phyloP scores from a whole-genome alignment of 2,888 invertebrate genomes.

The Nebria salina region DNA sequence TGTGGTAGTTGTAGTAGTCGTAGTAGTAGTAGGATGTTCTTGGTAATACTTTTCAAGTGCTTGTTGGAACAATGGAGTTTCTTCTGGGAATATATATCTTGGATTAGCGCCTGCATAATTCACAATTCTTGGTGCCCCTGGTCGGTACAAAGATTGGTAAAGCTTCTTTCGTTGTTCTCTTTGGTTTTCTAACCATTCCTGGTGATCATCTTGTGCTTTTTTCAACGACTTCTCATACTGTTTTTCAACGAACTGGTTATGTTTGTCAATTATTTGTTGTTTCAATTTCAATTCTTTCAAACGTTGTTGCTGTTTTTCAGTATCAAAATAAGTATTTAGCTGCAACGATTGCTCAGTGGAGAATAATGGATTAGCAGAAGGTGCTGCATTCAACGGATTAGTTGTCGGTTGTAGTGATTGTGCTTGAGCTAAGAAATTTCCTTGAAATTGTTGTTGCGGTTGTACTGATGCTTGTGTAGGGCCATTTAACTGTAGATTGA shows the following conservation, averaged over 20 bases:
- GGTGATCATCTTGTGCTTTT: conserved; percentile 77
- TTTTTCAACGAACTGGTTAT: conserved; percentile 80
- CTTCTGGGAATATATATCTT: conserved; percentile 70
- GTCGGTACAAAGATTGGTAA: conserved; percentile 59
- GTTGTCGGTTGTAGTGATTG: conserved; percentile 35
- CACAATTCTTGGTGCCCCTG: conserved; percentile 55
- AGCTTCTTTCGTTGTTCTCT: conserved; percentile 70
- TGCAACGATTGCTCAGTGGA: conserved; percentile 49
- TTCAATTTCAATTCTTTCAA: conserved; percentile 76
- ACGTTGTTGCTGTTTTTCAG: conserved; percentile 70
- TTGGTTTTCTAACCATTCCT: conserved; percentile 76
- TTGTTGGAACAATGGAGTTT: conserved; percentile 71
- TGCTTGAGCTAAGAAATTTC: conserved; percentile 47
- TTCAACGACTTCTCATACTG: conserved; percentile 82
- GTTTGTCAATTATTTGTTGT: conserved; percentile 77
- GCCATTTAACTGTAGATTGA: conserved; percentile 15
- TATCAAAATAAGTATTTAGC: conserved; percentile 62
- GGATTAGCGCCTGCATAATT: conserved; percentile 57
- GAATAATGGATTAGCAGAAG: conserved; percentile 50
- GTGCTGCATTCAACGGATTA: conserved; percentile 40
- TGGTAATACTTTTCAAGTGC: conserved; percentile 74
- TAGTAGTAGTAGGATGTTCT: conserved; percentile 75
- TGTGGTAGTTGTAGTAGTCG: conserved; percentile 74
- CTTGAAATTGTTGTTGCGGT: conserved; percentile 22
- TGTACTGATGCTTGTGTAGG: conserved; percentile 29